phyloP scores from a whole-genome alignment of 1,140 invertebrate genomes.

The Lysiphlebus fabarum region DNA sequence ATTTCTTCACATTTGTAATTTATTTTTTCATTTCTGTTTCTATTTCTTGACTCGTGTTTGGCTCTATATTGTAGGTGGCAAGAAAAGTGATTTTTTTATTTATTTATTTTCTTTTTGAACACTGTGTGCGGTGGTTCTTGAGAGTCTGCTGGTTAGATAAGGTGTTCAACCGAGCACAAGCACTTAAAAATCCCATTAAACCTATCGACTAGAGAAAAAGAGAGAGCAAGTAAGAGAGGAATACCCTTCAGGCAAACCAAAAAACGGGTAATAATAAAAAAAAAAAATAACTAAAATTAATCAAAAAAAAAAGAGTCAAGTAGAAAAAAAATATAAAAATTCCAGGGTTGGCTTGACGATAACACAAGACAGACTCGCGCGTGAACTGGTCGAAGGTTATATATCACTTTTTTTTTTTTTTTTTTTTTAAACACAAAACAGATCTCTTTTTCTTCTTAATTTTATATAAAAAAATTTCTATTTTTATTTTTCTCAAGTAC shows the following conservation, averaged over 20 bases:
- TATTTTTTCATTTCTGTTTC: too few species aligned
- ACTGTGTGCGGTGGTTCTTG: neutral
- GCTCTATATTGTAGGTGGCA: too few species aligned
- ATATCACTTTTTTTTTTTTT: slow-evolving; percentile 3
- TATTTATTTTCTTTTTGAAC: too few species aligned
- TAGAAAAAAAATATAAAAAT: slow-evolving; percentile 17
- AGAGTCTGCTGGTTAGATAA: slow-evolving; percentile 30
- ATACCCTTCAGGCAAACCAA: slow-evolving; percentile 13
- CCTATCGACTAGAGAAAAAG: slow-evolving; percentile 27
- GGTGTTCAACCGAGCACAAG: slow-evolving; percentile 14
- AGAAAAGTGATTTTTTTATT: too few species aligned
- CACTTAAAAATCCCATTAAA: slow-evolving; percentile 38
- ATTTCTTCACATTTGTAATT: too few species aligned
- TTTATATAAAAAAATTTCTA: too few species aligned
- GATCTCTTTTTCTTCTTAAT: slow-evolving; percentile 19
- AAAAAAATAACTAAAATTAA: neutral
- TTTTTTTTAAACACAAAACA: slow-evolving; percentile 34
- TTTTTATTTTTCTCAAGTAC: too few species aligned
- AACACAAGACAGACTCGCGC: slow-evolving; percentile 23
- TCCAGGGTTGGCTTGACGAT: slow-evolving; percentile 14
- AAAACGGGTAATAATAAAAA: neutral
- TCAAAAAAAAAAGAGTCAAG: too few species aligned
- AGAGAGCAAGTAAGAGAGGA: too few species aligned
- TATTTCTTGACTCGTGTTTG: too few species aligned
- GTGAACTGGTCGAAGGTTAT: slow-evolving; percentile 13